phyloP scores from a whole-genome alignment of 2,888 invertebrate genomes.

The Automeris io region DNA sequence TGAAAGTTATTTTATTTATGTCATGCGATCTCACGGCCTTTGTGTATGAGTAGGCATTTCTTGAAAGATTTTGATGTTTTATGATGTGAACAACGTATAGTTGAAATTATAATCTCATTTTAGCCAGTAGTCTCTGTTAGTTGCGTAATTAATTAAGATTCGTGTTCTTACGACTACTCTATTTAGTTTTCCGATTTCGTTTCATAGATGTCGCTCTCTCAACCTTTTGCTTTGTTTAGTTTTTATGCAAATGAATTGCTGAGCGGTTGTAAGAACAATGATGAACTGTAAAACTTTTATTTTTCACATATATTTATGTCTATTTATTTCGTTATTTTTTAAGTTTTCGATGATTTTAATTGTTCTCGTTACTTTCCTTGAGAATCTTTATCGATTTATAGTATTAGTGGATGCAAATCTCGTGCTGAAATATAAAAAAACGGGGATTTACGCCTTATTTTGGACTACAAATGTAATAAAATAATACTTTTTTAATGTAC shows the following conservation, averaged over 20 bases:
- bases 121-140: conserved; percentile 59
- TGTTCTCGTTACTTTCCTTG: conserved; percentile 74
- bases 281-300: conserved; percentile 26
- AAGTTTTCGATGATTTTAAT: conserved; percentile 74
- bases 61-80: conserved; percentile 1
- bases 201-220: conserved; percentile 12
- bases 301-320: conserved; percentile 43
- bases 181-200: conserved; percentile 8
- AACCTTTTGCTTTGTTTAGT: neutral
- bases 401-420: conserved; percentile 44
- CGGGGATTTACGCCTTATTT: neutral
- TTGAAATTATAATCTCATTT: conserved; percentile 45
- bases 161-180: conserved; percentile 41
- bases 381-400: conserved; percentile 70
- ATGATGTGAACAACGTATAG: conserved; percentile 17
- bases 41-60: neutral
- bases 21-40: conserved; percentile 1
- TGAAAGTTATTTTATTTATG: conserved; percentile 1
- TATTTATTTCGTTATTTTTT: conserved; percentile 76
- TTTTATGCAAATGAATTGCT: neutral
- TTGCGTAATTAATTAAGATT: conserved; percentile 35
- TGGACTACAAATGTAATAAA: neutral
- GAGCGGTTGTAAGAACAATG: conserved; percentile 28
- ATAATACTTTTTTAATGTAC: conserved; percentile 56
- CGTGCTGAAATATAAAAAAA: conserved; percentile 1